These are phyloP conservation scores for Rosalia funebris DNA, from an alignment of 2,888 invertebrate species.

Conservation along the genomic window DNA sequence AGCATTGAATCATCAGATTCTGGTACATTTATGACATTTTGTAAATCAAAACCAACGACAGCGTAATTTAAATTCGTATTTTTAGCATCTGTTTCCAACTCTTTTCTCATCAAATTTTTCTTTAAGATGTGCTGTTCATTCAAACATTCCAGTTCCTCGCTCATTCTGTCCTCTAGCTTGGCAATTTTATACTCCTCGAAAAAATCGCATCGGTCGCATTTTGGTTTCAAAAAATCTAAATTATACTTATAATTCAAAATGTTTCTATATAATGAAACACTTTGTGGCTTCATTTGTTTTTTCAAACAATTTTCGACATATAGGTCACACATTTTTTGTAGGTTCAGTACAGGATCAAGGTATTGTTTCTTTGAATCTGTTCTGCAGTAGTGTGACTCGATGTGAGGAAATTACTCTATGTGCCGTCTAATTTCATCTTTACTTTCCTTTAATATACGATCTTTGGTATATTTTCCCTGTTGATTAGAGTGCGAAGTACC, in stretches of 20 bases:
- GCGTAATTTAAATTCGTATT: not conserved
- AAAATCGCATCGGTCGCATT: not conserved
- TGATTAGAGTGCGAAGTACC: not conserved
- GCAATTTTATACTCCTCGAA: not conserved
- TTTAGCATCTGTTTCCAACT: not conserved
- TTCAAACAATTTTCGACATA: not conserved
- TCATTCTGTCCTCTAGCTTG: not conserved
- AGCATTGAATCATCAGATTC: not conserved
- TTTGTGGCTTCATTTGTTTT: not conserved
- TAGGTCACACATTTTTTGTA: constrained; percentile 1
- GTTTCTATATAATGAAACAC: not conserved
- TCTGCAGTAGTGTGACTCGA: no score
- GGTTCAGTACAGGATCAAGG: not conserved
- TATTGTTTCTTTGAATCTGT: not conserved
- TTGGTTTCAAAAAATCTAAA: not conserved
- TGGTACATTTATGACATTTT: constrained; percentile 5
- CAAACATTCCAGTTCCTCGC: not conserved
- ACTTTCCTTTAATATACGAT: not conserved
- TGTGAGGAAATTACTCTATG: no score
- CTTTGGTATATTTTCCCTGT: not conserved
- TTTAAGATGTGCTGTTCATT: not conserved
- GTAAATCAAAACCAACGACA: not conserved
- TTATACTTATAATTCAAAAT: constrained; percentile 7
- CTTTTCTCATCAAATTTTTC: not conserved
- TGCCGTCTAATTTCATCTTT: not conserved